Base-by-base conservation (phyloP, 2,797 vertebrate species). In the Sebastes wilsoni region DNA sequence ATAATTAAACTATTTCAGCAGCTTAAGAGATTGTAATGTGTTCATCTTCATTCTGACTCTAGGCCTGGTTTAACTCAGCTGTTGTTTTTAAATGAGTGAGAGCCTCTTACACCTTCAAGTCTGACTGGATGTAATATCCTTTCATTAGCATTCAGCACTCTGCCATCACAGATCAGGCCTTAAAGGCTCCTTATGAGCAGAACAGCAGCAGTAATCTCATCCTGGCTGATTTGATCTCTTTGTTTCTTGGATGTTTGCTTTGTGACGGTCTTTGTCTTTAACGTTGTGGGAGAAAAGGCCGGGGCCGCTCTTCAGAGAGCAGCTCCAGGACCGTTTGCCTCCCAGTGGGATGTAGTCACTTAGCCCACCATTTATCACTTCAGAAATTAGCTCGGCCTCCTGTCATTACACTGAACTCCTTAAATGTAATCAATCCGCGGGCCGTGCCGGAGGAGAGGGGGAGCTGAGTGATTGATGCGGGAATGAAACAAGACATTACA, bases 341-440 rank as follows among this genome's bases (percentile, higher is more conserved):
- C 75, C 87, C 83, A 77, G 80, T 87, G 73, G 79, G 77, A 77
- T 89, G 84, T 28, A 87, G 75, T 91, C 85, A 85, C 84, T 90
- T 88, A 82, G 80, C 86, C 87, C 75, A 81, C 88, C 88, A 93
- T 91, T 92, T 90, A 90, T 92, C 86, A 93, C 88, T 74, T 84
- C 88, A 88, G 86, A 93, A 92, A 92, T 94, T 79, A 94, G 88
- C 89, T 80, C 87, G 83, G 83, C 87, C 89, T 86, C 79, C 69
- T 88, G 93, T 94, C 91, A 91, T 94, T 92, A 87, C 86, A 76
- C 67, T 81, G 67, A 91, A 92, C 86, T 87, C 88, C 84, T 91
- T 85, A 89, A 81, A 91, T 82, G 87, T 93, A 91, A 93, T 94
- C 93, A 93, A 91, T 94, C 90, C 89, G 90, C 68, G 72, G 83